These are phyloP conservation scores for Lapara coniferarum DNA, from an alignment of 2,888 invertebrate genomes.

Conservation along the genomic window DNA sequence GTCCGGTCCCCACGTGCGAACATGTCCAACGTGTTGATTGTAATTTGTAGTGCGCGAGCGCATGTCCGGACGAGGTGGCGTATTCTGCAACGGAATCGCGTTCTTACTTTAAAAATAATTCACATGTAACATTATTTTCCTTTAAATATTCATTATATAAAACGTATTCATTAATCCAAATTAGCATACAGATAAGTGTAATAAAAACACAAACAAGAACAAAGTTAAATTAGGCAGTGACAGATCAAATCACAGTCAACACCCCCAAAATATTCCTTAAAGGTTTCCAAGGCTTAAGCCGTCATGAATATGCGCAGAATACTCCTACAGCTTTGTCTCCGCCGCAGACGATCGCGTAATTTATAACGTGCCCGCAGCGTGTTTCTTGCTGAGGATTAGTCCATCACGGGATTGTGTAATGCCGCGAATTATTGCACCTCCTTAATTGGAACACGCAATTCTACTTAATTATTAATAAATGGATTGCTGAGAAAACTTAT, in stretches of 20 bases:
- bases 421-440: slow-evolving; percentile 62
- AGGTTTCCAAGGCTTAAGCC: neutral
- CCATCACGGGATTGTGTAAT: slow-evolving; percentile 65
- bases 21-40: slow-evolving; percentile 80
- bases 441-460: slow-evolving; percentile 67
- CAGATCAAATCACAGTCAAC: too few species aligned
- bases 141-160: neutral
- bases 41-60: slow-evolving; percentile 80
- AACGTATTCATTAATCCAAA: too few species aligned
- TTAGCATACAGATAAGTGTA: too few species aligned
- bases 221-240: too few species aligned
- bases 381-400: slow-evolving; percentile 60
- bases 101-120: neutral
- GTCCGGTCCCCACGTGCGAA: slow-evolving; percentile 75
- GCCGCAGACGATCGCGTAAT: slow-evolving; percentile 62
- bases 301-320: slow-evolving; percentile 20
- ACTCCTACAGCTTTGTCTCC: slow-evolving; percentile 54
- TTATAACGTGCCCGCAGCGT: slow-evolving; percentile 62
- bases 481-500: slow-evolving; percentile 5
- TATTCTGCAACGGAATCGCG: slow-evolving; percentile 55
- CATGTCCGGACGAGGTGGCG: slow-evolving; percentile 54
- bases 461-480: slow-evolving; percentile 51
- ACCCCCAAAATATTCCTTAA: too few species aligned
- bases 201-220: too few species aligned
- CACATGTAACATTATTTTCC: neutral